These are phyloP conservation scores for Catocala nupta DNA, from an alignment of 2,888 invertebrate species.

Conservation along the genomic window DNA sequence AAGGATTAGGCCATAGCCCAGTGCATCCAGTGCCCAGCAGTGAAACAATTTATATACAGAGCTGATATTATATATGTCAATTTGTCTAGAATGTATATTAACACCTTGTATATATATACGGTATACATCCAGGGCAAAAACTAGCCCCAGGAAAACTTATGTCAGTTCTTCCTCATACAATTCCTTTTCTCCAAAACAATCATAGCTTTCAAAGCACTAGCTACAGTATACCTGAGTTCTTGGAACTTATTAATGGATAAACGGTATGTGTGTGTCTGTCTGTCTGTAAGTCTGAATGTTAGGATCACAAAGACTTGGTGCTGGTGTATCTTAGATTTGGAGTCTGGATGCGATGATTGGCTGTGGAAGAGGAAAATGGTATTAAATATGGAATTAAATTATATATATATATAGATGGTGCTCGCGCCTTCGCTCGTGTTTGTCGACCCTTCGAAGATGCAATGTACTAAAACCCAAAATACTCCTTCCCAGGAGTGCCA, in stretches of 20 bases:
- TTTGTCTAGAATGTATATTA: too few relatives aligned
- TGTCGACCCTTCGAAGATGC: too few relatives aligned
- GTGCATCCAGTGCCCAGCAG: too few relatives aligned
- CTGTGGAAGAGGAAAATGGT: slow-evolving; percentile 56
- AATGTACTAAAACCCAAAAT: too few relatives aligned
- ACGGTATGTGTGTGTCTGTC: slow-evolving; percentile 61
- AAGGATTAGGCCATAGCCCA: too few relatives aligned
- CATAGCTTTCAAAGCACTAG: slow-evolving; percentile 74
- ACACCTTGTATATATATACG: too few relatives aligned
- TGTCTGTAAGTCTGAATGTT: slow-evolving; percentile 64
- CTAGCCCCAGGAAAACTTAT: slow-evolving; percentile 55
- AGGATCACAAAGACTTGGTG: slow-evolving; percentile 68
- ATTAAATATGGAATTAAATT: neutral
- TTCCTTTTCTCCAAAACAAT: slow-evolving; percentile 77
- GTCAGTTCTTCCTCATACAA: slow-evolving; percentile 77
- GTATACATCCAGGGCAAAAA: neutral
- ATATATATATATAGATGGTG: too few relatives aligned
- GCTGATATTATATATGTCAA: too few relatives aligned
- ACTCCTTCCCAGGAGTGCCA: too few relatives aligned
- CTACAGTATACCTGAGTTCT: slow-evolving; percentile 71
- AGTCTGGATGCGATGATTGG: slow-evolving; percentile 62
- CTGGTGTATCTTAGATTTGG: slow-evolving; percentile 60
- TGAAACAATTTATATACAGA: too few relatives aligned
- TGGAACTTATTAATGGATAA: slow-evolving; percentile 73
- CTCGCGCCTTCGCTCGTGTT: too few relatives aligned